Conservation (phyloP, 2,113 vertebrate genomes). For the Zosterops lateralis region DNA sequence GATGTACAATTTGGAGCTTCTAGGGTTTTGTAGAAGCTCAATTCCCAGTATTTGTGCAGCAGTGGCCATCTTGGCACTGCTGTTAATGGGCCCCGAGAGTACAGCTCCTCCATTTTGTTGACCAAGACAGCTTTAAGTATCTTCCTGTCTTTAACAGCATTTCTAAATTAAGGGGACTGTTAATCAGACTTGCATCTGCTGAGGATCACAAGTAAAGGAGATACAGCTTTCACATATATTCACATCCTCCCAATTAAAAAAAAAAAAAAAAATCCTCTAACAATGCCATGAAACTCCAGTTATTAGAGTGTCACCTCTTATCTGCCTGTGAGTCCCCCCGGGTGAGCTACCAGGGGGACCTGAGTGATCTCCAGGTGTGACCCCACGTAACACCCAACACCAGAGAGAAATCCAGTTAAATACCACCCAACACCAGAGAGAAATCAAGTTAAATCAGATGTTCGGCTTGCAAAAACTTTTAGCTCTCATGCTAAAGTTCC, state of each 20-base stretch:
- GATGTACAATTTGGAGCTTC: slow-evolving; percentile 35
- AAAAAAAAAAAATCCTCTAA: not conserved
- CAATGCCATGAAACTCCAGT: not conserved
- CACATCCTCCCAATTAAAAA: not conserved
- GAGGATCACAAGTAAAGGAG: not conserved
- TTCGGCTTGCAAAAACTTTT: not conserved
- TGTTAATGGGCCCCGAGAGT: not conserved
- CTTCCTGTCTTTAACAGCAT: not conserved
- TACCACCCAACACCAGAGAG: accelerated
- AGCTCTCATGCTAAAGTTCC: not conserved
- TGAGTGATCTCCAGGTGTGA: not conserved
- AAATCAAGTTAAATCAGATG: not conserved
- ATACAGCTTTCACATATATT: not conserved
- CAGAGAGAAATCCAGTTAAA: not conserved
- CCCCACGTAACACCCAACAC: not conserved
- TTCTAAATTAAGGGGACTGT: not conserved
- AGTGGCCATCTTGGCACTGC: not conserved
- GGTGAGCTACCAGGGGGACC: not conserved
- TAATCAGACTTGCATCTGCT: not conserved
- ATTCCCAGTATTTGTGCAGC: not conserved
- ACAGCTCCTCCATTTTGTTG: not conserved
- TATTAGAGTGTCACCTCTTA: not conserved
- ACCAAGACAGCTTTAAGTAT: not conserved
- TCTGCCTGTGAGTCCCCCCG: not conserved
- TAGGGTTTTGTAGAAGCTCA: slow-evolving; percentile 50